Percentiles rank a stretch among this genome's conserved stretches.
Conservation (phyloP, 1,140 invertebrate genomes). For the Spodoptera frugiperda region DNA sequence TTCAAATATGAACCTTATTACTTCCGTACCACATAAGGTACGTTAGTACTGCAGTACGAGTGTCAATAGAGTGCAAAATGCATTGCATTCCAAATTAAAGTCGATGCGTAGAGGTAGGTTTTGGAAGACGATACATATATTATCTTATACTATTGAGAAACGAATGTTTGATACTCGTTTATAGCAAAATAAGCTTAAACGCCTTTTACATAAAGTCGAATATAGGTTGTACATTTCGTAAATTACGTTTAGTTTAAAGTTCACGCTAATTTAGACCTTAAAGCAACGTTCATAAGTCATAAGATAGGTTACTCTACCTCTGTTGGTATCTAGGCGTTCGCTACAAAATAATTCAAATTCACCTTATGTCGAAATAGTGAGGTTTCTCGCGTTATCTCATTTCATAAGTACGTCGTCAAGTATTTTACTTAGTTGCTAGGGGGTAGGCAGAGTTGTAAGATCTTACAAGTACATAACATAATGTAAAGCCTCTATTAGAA, state of each 20-base stretch:
- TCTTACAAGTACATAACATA: no score
- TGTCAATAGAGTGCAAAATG: background rate
- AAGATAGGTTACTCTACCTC: background rate
- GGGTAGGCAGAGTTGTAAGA: background rate
- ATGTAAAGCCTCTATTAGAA: no score
- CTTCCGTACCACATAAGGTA: no score
- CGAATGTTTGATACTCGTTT: background rate
- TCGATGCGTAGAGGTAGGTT: constrained; percentile 31
- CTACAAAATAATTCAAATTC: constrained; percentile 39
- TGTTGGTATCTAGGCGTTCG: background rate
- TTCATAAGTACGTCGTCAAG: constrained; percentile 51
- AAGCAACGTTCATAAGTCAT: constrained; percentile 2
- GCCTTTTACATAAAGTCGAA: background rate
- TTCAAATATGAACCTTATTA: no score
- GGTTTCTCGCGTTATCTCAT: constrained; percentile 41
- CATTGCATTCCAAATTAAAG: background rate
- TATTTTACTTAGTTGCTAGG: background rate
- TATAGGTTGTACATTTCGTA: background rate
- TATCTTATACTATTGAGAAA: constrained; percentile 26
- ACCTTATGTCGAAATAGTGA: constrained; percentile 42
- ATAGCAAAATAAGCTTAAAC: background rate
- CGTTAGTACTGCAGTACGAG: no score
- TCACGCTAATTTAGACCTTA: constrained; percentile 13
- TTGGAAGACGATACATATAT: constrained; percentile 34
- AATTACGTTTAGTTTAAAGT: background rate